These are phyloP conservation scores for Pogonomyrmex barbatus DNA, from an alignment of 1,140 invertebrate genomes.

Conservation along the genomic window DNA sequence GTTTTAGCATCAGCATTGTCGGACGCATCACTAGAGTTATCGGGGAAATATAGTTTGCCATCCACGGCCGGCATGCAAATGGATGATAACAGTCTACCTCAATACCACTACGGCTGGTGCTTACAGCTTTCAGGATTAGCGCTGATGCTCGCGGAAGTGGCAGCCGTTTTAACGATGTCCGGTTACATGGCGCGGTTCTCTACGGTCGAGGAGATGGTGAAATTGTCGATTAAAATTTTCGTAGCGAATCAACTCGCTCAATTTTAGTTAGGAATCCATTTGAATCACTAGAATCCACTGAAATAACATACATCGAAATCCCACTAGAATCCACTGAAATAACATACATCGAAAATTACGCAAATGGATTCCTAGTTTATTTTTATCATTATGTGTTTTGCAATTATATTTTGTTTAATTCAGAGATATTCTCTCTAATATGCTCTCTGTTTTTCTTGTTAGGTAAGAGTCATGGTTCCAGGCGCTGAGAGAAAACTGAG, in stretches of 20 bases:
- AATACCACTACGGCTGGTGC: constrained; percentile 91
- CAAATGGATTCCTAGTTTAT: constrained; percentile 25
- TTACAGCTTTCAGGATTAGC: constrained; percentile 89
- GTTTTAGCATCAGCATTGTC: constrained; percentile 89
- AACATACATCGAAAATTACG: neutral
- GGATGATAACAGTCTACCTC: constrained; percentile 84
- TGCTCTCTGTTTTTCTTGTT: constrained; percentile 15
- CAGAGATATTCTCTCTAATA: neutral
- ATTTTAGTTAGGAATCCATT: constrained; percentile 35
- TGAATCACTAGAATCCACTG: neutral
- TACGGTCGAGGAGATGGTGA: constrained; percentile 89
- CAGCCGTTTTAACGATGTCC: constrained; percentile 88
- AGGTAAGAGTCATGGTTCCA: constrained; percentile 89
- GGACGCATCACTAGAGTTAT: constrained; percentile 87
- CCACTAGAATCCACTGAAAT: neutral
- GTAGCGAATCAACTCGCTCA: neutral
- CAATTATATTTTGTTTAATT: neutral
- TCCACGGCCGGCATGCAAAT: constrained; percentile 81
- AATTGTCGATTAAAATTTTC: constrained; percentile 57
- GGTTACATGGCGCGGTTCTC: constrained; percentile 89
- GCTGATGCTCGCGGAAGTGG: constrained; percentile 89
- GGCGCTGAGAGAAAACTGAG: constrained; percentile 88
- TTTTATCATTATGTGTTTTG: neutral
- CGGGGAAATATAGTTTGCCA: constrained; percentile 82
- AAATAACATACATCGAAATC: too few species aligned